Evolutionary conservation across 2,888 invertebrate genomes (phyloP).

Genomic region (Nomada hirtipes): DNA sequence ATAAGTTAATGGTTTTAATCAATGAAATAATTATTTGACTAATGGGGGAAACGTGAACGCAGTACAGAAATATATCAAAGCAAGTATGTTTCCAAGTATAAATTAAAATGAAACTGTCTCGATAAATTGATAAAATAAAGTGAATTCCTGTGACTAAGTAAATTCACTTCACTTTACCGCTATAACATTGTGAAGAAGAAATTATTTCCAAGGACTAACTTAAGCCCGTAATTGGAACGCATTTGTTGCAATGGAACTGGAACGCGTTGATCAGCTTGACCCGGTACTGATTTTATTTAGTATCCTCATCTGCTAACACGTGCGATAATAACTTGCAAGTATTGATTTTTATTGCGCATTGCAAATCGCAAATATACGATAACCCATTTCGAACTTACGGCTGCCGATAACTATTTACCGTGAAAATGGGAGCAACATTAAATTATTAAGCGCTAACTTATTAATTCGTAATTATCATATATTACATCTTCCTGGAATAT

Average conservation of each 20-base stretch:
- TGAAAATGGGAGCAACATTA: background rate
- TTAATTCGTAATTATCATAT: too few species aligned
- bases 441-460: background rate
- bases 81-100: background rate
- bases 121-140: background rate
- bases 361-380: constrained; percentile 1
- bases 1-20: too few species aligned
- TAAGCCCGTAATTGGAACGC: constrained; percentile 9
- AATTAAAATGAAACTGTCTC: background rate
- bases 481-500: too few species aligned
- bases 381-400: background rate
- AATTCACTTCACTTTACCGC: background rate
- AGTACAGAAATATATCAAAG: background rate
- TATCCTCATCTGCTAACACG: background rate
- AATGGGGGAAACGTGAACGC: background rate
- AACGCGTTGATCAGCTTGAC: constrained; percentile 24
- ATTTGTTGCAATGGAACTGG: constrained; percentile 22
- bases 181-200: background rate
- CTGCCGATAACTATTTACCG: background rate
- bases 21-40: background rate
- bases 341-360: constrained; percentile 14
- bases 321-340: background rate
- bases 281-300: constrained; percentile 15
- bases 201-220: constrained; percentile 10
- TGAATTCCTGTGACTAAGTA: background rate